Evolutionary conservation across 2,113 vertebrate genomes (phyloP).

Genomic region (Corythoichthys haematopterus): DNA sequence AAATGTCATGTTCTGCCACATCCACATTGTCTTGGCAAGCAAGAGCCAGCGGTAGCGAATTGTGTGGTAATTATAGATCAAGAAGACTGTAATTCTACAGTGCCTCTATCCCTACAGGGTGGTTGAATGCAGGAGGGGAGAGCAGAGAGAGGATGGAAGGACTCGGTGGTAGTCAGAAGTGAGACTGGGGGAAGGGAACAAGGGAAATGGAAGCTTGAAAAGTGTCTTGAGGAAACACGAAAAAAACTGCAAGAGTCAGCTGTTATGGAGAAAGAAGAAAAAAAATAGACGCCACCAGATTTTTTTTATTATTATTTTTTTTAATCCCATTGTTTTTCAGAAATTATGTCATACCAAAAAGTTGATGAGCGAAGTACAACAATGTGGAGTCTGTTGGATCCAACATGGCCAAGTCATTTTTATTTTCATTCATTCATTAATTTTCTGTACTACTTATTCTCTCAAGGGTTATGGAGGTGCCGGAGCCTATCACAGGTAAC

Average conservation of each 20-base stretch:
- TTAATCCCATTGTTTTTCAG: too few species aligned
- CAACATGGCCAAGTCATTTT: too few species aligned
- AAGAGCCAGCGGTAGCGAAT: conserved; percentile 52
- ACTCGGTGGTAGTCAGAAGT: conserved; percentile 8
- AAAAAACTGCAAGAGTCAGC: not conserved
- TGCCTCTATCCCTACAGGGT: conserved; percentile 54
- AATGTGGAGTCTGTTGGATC: too few species aligned
- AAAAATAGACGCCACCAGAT: too few species aligned
- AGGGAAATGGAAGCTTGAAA: not conserved
- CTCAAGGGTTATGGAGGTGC: too few species aligned
- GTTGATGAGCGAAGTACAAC: too few species aligned
- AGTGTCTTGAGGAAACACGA: not conserved
- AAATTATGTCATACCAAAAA: too few species aligned
- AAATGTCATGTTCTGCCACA: not conserved
- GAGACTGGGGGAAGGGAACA: not conserved
- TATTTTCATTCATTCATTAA: too few species aligned
- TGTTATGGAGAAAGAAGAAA: not conserved
- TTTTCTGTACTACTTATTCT: too few species aligned
- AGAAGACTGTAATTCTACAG: conserved; percentile 66
- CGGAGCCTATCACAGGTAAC: too few species aligned
- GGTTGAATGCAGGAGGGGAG: conserved; percentile 11
- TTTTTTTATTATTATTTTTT: too few species aligned
- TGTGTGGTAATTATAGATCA: conserved; percentile 70
- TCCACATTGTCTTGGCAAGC: conserved; percentile 19
- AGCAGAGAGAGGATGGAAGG: conserved; percentile 11